Conservation (phyloP, 1,140 invertebrate species). For the Drosophila teissieri region DNA sequence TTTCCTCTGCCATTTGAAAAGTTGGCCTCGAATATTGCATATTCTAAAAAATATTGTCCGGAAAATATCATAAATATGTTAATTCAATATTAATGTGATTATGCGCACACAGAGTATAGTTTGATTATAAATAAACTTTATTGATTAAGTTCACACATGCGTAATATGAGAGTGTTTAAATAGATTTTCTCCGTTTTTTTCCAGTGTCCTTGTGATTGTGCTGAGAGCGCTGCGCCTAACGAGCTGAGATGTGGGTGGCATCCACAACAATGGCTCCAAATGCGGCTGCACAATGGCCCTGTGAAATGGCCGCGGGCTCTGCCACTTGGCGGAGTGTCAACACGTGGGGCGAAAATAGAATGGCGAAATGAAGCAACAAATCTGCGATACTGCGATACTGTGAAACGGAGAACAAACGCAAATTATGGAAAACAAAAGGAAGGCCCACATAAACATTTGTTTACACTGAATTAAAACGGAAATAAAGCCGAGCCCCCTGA, state of each 20-base stretch:
- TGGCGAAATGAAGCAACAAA: conserved; percentile 2
- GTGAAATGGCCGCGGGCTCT: conserved; percentile 44
- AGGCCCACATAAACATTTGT: conserved; percentile 50
- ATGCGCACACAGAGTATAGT: too few species aligned
- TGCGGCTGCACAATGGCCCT: conserved; percentile 38
- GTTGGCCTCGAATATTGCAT: too few species aligned
- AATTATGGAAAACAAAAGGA: conserved; percentile 60
- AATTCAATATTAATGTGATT: too few species aligned
- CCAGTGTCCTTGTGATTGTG: conserved; percentile 51
- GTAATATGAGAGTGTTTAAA: not conserved
- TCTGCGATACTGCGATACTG: conserved; percentile 50
- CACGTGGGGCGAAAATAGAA: conserved; percentile 43
- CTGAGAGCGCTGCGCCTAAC: conserved; percentile 48
- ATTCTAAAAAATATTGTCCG: too few species aligned
- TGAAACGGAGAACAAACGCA: conserved; percentile 45
- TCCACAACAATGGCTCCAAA: conserved; percentile 30
- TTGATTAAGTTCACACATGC: too few species aligned
- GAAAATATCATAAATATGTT: too few species aligned
- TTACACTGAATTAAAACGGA: conserved; percentile 37
- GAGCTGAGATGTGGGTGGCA: conserved; percentile 44
- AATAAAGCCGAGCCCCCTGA: conserved; percentile 43
- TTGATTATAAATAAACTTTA: too few species aligned
- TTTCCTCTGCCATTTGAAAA: too few species aligned
- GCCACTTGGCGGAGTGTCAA: conserved; percentile 50
- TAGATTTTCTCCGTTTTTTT: not conserved